Evolutionary conservation across 2,113 vertebrate genomes (phyloP), one percentile per base, ranked within the genome.

Genomic region (Chaetodon auriga): DNA sequence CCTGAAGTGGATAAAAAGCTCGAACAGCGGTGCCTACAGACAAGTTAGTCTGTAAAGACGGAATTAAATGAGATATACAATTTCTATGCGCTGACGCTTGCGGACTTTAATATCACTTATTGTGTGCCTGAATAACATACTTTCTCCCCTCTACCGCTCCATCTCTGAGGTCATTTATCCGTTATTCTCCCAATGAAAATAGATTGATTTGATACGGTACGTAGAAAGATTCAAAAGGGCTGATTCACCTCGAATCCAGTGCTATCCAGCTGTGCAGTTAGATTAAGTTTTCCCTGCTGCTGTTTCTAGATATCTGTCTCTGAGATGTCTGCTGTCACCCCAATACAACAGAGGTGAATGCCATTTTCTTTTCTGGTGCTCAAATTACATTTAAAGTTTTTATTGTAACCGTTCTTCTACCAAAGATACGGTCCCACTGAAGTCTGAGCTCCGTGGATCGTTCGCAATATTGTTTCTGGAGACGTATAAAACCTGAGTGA

Each of bases 291-390:
- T 16, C 60, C 45, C 14, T 19, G 21, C 46, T 7, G 63, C 1
- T 57, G 63, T 36, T 63, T 25, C 23, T 41, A 84, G 38, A 7
- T 25, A 38, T 57, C 61, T 36, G 49, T 74, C 51, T 77, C 36
- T 49, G 43, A 74, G 11, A 43, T n/a, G 46, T 64, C 70, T 51
- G 48, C 58, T 16, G 51, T 36, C 62, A 68, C 43, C 55, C 45
- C 62, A 68, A 8, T 45, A 46, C 18, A 48, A 21, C 4, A 8
- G 51, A 65, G 77, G 76, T 74, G 68, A 69, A 74, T 36, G 68
- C 66, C 0, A 75, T 89, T 68, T 79, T 87, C 81, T 43, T 68
- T 51, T 75, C 49, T 18, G 25, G 14, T 18, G 57, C 49, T 63
- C 65, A 30, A 73, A 64, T 72, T 36, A 51, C 18, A 45, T 57